Evolutionary conservation across 2,113 vertebrate species (phyloP), one percentile per base, ranked within the genome.

Genomic region (Petroica traversi): DNA sequence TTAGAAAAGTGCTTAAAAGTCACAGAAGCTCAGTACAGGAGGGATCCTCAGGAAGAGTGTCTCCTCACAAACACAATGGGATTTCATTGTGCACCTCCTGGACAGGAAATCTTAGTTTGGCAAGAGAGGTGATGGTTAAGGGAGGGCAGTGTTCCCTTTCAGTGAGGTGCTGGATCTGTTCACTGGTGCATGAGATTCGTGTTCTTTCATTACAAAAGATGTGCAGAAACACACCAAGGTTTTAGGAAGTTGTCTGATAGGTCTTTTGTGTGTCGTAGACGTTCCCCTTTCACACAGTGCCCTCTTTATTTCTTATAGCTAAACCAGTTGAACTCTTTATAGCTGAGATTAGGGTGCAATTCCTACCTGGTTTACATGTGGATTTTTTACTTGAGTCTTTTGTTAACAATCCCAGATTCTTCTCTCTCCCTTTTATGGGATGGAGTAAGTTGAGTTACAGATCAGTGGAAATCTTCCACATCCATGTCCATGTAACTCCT

Each of bases 91-190:
- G 59, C 38, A 36, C 63, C 72, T 94, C 68, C 43, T 80, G 79
- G 82, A 51, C 63, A 63, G 88, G 85, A 96, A 89, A 85, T 83
- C 87, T 92, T 61, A 58, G 58, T 48, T 86, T 85, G 83, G 68
- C 82, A 77, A 38, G 67, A 36, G 75, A 93, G 72, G 17, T 20
- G 76, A 20, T 19, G 28, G 46, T 40, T 31, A 51, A 83, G 69
- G 40, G 57, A 85, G 64, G 67, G 89, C 24, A 33, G 28, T 20
- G 61, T 85, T 91, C 69, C 45, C 69, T 79, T 79, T 85, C 77
- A 58, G 20, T 29, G 54, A 33, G 66, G 36, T 6, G 11, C 46
- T 85, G 43, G 34, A 20, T 74, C 69, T 43, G 11, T 23, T 93
- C 89, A 52, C 46, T 76, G 29, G 26, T 62, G 33, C 58, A 33